phyloP scores from a whole-genome alignment of 2,113 vertebrate species.

The Microtus richardsoni region DNA sequence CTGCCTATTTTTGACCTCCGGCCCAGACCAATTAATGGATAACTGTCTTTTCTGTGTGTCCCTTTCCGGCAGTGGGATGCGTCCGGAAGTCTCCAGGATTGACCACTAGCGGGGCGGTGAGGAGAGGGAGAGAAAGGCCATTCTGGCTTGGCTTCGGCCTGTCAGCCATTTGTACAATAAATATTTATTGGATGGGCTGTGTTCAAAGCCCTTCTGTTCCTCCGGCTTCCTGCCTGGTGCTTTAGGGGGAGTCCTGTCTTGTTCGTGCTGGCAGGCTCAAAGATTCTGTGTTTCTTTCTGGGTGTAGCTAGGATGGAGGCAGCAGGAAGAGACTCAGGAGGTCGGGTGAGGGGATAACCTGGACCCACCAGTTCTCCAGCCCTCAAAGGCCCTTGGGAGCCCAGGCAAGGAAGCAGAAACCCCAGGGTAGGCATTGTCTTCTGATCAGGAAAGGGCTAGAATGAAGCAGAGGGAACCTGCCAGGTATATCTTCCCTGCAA shows the following conservation, averaged over 20 bases:
- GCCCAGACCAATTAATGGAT: constrained; percentile 65
- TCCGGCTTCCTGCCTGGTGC: not conserved
- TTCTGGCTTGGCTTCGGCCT: not conserved
- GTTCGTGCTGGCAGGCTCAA: not conserved
- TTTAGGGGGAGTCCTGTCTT: not conserved
- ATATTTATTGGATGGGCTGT: constrained; percentile 14
- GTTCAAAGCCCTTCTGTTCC: not conserved
- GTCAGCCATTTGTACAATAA: constrained; percentile 42
- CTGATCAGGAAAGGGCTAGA: not conserved
- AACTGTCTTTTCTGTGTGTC: constrained; percentile 66
- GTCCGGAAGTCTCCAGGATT: constrained; percentile 35
- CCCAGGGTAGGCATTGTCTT: not conserved
- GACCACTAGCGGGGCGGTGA: not conserved
- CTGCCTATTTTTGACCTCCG: constrained; percentile 63
- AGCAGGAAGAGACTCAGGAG: not conserved
- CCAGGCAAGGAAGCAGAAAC: not conserved
- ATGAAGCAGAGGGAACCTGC: not conserved
- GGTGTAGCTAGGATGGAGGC: not conserved
- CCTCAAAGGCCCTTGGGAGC: not conserved
- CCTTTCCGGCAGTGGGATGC: constrained; percentile 48
- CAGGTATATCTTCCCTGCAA: no score
- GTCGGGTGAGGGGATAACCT: no score
- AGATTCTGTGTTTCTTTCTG: not conserved
- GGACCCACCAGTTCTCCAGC: not conserved
- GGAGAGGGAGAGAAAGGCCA: not conserved